phyloP scores from a whole-genome alignment of 2,888 invertebrate species.

The Drosophila monieri region DNA sequence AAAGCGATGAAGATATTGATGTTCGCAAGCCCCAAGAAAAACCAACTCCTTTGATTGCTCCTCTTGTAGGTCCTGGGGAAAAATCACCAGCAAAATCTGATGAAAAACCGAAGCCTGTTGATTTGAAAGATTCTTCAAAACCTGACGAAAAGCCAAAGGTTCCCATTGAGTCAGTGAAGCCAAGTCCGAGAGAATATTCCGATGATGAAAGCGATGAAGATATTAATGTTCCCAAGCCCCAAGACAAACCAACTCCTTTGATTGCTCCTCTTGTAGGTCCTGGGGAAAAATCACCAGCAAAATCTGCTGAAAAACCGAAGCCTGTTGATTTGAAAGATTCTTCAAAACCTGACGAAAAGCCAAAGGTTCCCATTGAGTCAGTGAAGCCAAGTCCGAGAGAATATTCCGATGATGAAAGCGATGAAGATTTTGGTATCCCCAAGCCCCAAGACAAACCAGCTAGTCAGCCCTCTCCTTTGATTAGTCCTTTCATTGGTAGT shows the following conservation, averaged over 20 bases:
- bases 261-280: neutral
- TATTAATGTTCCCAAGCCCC: slow-evolving; percentile 1
- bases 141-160: slow-evolving; percentile 10
- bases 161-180: slow-evolving; percentile 6
- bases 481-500: neutral
- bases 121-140: neutral
- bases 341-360: too few species aligned
- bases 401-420: too few species aligned
- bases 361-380: too few species aligned
- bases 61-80: slow-evolving; percentile 7
- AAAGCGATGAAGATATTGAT: too few species aligned
- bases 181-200: slow-evolving; percentile 1
- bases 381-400: too few species aligned
- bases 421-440: slow-evolving; percentile 1
- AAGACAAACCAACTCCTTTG: slow-evolving; percentile 3
- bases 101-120: slow-evolving; percentile 1
- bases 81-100: slow-evolving; percentile 9
- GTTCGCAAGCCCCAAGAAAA: too few species aligned
- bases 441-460: slow-evolving; percentile 14
- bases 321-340: too few species aligned
- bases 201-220: slow-evolving; percentile 31
- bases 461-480: neutral
- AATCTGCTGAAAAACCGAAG: too few species aligned
- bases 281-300: neutral
- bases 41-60: neutral